Conservation (phyloP, 2,888 invertebrate species). For the Ferdinandea cuprea region DNA sequence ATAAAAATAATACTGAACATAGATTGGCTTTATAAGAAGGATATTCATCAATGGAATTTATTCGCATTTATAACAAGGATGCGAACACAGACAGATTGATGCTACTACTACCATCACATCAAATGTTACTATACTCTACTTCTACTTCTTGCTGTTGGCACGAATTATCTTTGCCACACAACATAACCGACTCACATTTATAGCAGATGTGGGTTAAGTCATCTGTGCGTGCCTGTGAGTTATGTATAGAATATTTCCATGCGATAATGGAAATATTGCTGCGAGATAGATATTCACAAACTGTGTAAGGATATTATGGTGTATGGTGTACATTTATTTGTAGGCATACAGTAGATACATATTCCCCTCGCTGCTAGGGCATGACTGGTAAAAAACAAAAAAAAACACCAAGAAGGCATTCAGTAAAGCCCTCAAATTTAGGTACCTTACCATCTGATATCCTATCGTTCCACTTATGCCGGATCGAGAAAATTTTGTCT, state of each 20-base stretch:
- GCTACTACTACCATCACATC: conserved; percentile 22
- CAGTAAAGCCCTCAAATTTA: conserved; percentile 55
- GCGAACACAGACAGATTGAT: conserved; percentile 58
- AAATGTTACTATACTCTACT: conserved; percentile 35
- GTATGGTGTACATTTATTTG: neutral
- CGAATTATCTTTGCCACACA: conserved; percentile 48
- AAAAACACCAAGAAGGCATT: conserved; percentile 25
- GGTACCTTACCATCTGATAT: conserved; percentile 43
- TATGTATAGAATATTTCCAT: conserved; percentile 53
- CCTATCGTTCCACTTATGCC: conserved; percentile 33
- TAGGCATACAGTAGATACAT: neutral
- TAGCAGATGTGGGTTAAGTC: conserved; percentile 58
- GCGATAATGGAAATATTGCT: conserved; percentile 63
- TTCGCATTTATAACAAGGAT: conserved; percentile 52
- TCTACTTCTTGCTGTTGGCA: conserved; percentile 44
- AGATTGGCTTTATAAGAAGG: conserved; percentile 45
- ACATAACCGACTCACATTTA: conserved; percentile 41
- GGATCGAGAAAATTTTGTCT: neutral
- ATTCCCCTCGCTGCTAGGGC: conserved; percentile 22
- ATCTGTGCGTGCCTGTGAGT: conserved; percentile 45
- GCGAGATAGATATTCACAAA: conserved; percentile 42
- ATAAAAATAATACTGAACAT: conserved; percentile 50
- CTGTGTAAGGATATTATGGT: neutral
- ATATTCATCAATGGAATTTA: conserved; percentile 54
- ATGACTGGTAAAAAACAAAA: conserved; percentile 18